Evolutionary conservation across 2,113 vertebrate species (phyloP).

Genomic region (Coreoperca whiteheadi): DNA sequence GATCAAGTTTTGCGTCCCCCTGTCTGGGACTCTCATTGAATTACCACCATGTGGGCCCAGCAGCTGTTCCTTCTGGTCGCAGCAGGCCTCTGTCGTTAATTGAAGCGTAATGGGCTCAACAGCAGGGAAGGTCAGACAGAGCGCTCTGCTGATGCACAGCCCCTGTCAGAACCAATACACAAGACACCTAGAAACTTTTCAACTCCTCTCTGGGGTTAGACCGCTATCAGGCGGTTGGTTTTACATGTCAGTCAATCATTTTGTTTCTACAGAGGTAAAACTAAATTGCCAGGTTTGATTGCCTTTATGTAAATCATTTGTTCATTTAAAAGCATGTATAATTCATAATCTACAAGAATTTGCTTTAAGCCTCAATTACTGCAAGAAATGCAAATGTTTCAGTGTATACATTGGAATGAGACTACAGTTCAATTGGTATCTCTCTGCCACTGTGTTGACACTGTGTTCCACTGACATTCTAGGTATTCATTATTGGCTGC

Average conservation of each 20-base stretch:
- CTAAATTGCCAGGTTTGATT: background rate
- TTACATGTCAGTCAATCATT: background rate
- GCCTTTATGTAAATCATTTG: background rate
- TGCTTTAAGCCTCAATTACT: background rate
- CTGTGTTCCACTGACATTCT: background rate
- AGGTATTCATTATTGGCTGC: background rate
- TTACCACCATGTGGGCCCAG: slow-evolving; percentile 90
- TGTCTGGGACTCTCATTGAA: slow-evolving; percentile 87
- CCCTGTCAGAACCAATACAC: slow-evolving; percentile 77
- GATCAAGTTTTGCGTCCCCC: slow-evolving; percentile 84
- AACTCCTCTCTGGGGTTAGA: slow-evolving; percentile 16
- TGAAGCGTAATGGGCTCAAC: slow-evolving; percentile 91
- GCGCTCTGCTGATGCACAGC: slow-evolving; percentile 82
- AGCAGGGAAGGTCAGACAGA: slow-evolving; percentile 91
- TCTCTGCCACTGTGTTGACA: background rate
- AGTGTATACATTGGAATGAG: background rate
- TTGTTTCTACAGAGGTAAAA: background rate
- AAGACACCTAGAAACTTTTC: slow-evolving; percentile 47
- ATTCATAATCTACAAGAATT: background rate
- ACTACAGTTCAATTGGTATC: background rate
- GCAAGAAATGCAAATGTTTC: background rate
- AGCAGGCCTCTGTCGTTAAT: slow-evolving; percentile 89
- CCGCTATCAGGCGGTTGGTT: background rate
- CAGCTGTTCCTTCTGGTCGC: slow-evolving; percentile 91
- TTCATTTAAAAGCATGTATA: background rate